phyloP scores from a whole-genome alignment of 2,113 vertebrate genomes.

The Centrocercus urophasianus region DNA sequence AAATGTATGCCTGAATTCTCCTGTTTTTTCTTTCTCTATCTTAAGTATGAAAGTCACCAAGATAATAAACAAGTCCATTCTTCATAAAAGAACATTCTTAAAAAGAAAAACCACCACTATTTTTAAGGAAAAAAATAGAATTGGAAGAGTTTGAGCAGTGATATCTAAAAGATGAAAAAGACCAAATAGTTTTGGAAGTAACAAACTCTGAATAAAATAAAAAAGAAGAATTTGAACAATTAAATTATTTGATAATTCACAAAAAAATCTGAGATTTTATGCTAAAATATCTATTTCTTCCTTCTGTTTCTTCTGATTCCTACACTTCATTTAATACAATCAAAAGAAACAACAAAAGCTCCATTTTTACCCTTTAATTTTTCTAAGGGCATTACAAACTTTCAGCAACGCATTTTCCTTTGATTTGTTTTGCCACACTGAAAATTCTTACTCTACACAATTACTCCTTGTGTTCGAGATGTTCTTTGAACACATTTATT shows the following conservation, averaged over 20 bases:
- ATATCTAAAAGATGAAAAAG: not conserved
- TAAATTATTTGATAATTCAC: not conserved
- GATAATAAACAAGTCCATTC: not conserved
- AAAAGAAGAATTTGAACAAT: not conserved
- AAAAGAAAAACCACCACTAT: not conserved
- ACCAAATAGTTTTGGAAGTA: not conserved
- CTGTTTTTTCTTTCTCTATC: not conserved
- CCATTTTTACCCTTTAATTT: not conserved
- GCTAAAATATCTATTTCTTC: not conserved
- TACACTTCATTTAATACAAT: not conserved
- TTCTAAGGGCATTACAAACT: not conserved
- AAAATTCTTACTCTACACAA: not conserved
- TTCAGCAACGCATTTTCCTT: not conserved
- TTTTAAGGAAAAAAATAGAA: not conserved
- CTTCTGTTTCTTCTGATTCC: not conserved
- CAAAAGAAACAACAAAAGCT: not conserved
- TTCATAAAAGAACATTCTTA: not conserved
- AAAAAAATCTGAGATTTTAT: not conserved
- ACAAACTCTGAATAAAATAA: not conserved
- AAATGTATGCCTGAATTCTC: not conserved
- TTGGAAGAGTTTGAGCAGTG: not conserved
- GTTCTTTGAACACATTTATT: not conserved
- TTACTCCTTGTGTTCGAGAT: not conserved
- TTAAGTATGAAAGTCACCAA: constrained; percentile 4
- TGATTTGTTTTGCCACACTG: not conserved